Evolutionary conservation across 30 jellyfish, hydroid and myxozoan species (phyloP).

Genomic region (Chrysaora quinquecirrha): DNA sequence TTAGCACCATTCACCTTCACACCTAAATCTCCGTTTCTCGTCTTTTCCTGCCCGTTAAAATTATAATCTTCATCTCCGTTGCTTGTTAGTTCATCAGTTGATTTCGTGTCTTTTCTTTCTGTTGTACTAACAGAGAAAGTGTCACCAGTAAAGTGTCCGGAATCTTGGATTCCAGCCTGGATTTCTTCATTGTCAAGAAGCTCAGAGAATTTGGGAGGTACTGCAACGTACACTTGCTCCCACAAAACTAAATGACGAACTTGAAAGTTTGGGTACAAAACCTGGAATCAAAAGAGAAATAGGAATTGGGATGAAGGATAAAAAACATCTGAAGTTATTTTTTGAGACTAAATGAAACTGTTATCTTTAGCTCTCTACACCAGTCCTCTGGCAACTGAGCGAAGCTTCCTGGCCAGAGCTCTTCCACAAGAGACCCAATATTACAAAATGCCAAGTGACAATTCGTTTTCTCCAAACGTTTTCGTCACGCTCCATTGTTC

Average conservation of each 20-base stretch:
- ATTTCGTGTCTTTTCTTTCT: not conserved
- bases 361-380: no score
- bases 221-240: conserved; percentile 77
- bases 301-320: not conserved
- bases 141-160: conserved; percentile 47
- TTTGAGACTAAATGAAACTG: no score
- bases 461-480: no score
- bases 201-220: conserved; percentile 43
- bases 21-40: not conserved
- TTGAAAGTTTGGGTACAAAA: conserved; percentile 76
- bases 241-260: conserved; percentile 75
- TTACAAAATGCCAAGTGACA: no score
- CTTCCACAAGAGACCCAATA: no score
- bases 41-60: not conserved
- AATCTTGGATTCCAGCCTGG: conserved; percentile 17
- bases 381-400: no score
- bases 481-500: no score
- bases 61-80: conserved; percentile 2
- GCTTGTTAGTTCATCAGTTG: not conserved
- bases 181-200: conserved; percentile 28
- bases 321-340: not conserved
- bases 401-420: no score
- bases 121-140: not conserved
- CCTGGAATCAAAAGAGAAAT: conserved; percentile 58
- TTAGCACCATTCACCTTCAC: not conserved